Base-by-base conservation (phyloP, 1,140 invertebrate genomes). In the Zaprionus gabonicus region DNA sequence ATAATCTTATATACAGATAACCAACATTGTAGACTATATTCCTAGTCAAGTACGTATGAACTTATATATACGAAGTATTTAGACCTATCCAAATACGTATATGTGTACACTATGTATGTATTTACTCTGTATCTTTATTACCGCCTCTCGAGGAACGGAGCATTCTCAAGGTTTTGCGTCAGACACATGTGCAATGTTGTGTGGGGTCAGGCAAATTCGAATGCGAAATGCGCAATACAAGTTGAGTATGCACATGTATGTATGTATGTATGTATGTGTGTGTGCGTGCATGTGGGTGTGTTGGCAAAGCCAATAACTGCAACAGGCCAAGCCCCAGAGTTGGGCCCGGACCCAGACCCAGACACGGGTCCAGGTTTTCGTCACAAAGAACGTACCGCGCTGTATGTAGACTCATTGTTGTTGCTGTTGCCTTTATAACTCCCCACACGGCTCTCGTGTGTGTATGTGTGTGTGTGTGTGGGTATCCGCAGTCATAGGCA, bases 151-250 rank as follows among this genome's bases (percentile, higher is more conserved):
- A 51, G 69, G 41, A 78, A 55, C 57, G 68, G 66, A 86, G 78
- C 77, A 67, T 69, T 81, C 68, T 81, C 84, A 87, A 87, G 83
- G 78, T 71, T 76, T 75, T 70, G 56, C 60, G 81, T 80, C 84
- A 88, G 57, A 53, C 49, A 65, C 20, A 53, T 68, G 53, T 70
- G 66, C 66, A 74, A 88, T 88, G 84, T 86, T 86, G 83, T 88
- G 83, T 88, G 83, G 83, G 84, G 83, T 86, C 83, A 88, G 84
- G 80, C 84, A 78, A 80, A 88, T 71, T 65, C 66, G 44, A 71
- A 46, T 56, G 44, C 28, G 73, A 64, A 64, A 64, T 44, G 38
- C 23, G 17, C 62, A 71, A 72, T 27, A 68, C 53, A 55, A 53
- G 28, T 7, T 49, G 7, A 55, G n/a, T 55, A 34, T 44, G 17